Percentiles rank a stretch among this genome's conserved stretches.
phyloP scores from a whole-genome alignment of 1,140 invertebrate species.

The Thrips palmi region DNA sequence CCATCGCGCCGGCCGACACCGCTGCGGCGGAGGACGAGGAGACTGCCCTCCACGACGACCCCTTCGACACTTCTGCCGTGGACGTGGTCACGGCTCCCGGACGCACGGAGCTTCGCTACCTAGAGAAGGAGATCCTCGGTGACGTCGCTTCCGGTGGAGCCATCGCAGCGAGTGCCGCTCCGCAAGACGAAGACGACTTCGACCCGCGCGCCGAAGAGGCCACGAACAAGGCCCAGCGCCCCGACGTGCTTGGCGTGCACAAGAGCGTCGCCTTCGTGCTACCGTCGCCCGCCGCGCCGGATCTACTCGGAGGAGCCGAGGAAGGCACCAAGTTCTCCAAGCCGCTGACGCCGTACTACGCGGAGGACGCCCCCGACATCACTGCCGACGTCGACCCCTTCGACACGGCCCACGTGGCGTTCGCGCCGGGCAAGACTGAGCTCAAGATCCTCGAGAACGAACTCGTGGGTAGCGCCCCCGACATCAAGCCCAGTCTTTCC shows the following conservation, averaged over 20 bases:
- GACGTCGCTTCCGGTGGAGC: conserved; percentile 20
- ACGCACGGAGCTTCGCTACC: conserved; percentile 53
- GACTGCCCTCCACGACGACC: conserved; percentile 46
- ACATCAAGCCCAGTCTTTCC: conserved; percentile 28
- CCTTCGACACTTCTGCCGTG: conserved; percentile 66
- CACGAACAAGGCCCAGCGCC: conserved; percentile 9
- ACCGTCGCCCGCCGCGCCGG: conserved; percentile 28
- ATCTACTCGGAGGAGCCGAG: conserved; percentile 37
- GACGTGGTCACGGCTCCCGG: conserved; percentile 48
- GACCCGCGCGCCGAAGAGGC: conserved; percentile 40
- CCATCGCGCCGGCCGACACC: conserved; percentile 36
- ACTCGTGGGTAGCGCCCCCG: conserved; percentile 25
- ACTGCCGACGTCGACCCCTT: conserved; percentile 48
- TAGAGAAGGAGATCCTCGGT: conserved; percentile 55
- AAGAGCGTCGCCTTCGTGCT: conserved; percentile 55
- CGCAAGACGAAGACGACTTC: conserved; percentile 39
- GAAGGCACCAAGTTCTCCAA: conserved; percentile 35
- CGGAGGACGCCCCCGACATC: no score
- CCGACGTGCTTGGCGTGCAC: conserved; percentile 15
- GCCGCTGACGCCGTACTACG: conserved; percentile 53
- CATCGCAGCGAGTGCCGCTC: conserved; percentile 11
- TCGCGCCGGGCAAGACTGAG: conserved; percentile 50
- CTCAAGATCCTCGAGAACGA: conserved; percentile 53
- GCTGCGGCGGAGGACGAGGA: conserved; percentile 28
- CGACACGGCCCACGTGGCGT: conserved; percentile 59